Evolutionary conservation across 2,113 vertebrate genomes (phyloP).

Genomic region (Lampris incognitus): DNA sequence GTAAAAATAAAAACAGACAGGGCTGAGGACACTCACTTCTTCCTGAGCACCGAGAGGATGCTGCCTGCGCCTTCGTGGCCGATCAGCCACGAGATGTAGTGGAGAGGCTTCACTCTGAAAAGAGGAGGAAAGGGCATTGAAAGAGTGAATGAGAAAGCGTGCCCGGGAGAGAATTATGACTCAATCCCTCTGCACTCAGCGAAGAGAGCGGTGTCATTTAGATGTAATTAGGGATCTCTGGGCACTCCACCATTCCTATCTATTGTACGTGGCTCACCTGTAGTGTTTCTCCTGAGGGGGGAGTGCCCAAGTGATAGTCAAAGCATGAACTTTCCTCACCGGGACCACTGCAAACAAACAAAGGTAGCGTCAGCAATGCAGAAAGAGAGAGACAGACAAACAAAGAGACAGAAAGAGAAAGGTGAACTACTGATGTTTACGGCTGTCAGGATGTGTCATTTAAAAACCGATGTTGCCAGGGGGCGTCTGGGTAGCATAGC

Average conservation of each 20-base stretch:
- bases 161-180: slow-evolving; percentile 32
- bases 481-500: too few relatives aligned
- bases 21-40: slow-evolving; percentile 87
- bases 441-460: neutral
- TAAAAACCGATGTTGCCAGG: too few relatives aligned
- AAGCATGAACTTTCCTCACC: slow-evolving; percentile 90
- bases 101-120: slow-evolving; percentile 94
- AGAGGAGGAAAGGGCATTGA: slow-evolving; percentile 37
- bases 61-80: slow-evolving; percentile 98
- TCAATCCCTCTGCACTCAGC: slow-evolving; percentile 42
- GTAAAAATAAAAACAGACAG: slow-evolving; percentile 56
- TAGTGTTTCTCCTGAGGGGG: slow-evolving; percentile 92
- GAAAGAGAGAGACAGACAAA: slow-evolving; percentile 1
- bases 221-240: neutral
- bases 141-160: slow-evolving; percentile 28
- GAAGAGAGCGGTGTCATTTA: slow-evolving; percentile 15
- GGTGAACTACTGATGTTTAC: neutral
- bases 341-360: slow-evolving; percentile 88
- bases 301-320: slow-evolving; percentile 96
- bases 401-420: neutral
- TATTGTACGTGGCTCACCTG: slow-evolving; percentile 81
- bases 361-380: slow-evolving; percentile 2
- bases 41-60: slow-evolving; percentile 93
- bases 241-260: too few relatives aligned
- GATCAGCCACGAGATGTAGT: slow-evolving; percentile 97